Evolutionary conservation across 2,888 invertebrate species (phyloP), one percentile per base, ranked within the genome.

Genomic region (Amblyjoppa fuscipennis): DNA sequence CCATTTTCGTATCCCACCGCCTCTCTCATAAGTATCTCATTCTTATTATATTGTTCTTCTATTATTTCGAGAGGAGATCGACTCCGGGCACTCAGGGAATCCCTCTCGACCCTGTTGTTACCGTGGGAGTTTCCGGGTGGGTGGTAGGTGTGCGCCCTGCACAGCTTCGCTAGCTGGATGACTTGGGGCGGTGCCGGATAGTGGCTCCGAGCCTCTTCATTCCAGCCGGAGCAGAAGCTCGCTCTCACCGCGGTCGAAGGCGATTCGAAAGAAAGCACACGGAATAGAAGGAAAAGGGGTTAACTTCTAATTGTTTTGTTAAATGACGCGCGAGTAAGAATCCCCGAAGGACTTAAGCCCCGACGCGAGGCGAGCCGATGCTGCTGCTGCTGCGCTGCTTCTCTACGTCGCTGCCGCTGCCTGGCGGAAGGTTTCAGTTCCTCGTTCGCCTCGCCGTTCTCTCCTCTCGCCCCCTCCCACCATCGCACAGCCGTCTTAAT

Each of bases 281-380:
- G 70, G 71, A 84, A 84, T 76, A 83, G 83, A 86, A 89, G 91
- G 92, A 93, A 88, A 88, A 93, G 94, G 94, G 93, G 94, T 94
- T 94, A 94, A 93, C 93, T 92, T 93, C 93, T 94, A 94, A 94
- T 94, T 94, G 94, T 94, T 94, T 94, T 94, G 94, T 94, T 94
- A 94, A 94, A 94, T 94, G 94, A 94, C 93, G 93, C 94, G 94
- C 93, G 92, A 94, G 94, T 94, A 94, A 94, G 94, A 94, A 94
- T 94, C 93, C 93, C 88, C 90, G 91, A 89, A 92, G 92, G 93
- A 93, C 93, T 93, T 93, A 93, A 94, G 93, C 93, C 91, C 92
- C 92, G 90, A 89, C 90, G 92, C 91, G 91, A 89, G 75, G 88
- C 89, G 87, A 89, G 89, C 81, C 76, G 75, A 31, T 78, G 81